Evolutionary conservation across 2,797 vertebrate species (phyloP), one percentile per base, ranked within the genome.

Genomic region (Lophotriccus pileatus): DNA sequence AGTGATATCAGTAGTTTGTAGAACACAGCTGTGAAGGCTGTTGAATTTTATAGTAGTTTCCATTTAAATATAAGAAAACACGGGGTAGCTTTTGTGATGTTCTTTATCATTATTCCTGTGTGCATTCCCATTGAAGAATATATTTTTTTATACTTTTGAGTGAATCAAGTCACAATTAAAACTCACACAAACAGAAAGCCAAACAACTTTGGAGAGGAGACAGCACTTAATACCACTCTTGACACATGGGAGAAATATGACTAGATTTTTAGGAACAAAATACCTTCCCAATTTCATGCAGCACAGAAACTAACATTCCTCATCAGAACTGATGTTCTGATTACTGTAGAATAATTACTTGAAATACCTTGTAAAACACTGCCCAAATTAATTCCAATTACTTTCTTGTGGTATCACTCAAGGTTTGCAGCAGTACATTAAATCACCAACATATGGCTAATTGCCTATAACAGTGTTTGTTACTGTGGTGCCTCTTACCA

Each of bases 321-420:
- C 92, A 89, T 89, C 47, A 87, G 52, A 95, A 87, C 67, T 84
- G 75, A 69, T 87, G 20, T 83, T 94, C 84, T 92, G 58, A 90
- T 92, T 91, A 46, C 60, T 93, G 30, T 80, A 82, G 88, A 81
- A 95, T 96, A 95, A 90, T 95, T 95, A 47, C 89, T 79, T 90
- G 63, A 84, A 88, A 94, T 95, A 92, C 95, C 93, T 89, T 56
- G 50, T 52, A 85, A 91, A 72, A 44, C 68, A 49, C 52, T 73
- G 77, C 89, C 86, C 75, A 91, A 84, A 94, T 94, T 92, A 94
- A 95, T 95, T 95, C 84, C 78, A 85, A 77, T 93, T 91, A 83
- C 82, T 92, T 91, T 78, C 66, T 64, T 92, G 49, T 82, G 78
- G 77, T 84, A 93, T 43, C 5, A 32, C 69, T 91, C 44, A 49